phyloP scores from a whole-genome alignment of 1,140 invertebrate genomes.

The Listronotus bonariensis region DNA sequence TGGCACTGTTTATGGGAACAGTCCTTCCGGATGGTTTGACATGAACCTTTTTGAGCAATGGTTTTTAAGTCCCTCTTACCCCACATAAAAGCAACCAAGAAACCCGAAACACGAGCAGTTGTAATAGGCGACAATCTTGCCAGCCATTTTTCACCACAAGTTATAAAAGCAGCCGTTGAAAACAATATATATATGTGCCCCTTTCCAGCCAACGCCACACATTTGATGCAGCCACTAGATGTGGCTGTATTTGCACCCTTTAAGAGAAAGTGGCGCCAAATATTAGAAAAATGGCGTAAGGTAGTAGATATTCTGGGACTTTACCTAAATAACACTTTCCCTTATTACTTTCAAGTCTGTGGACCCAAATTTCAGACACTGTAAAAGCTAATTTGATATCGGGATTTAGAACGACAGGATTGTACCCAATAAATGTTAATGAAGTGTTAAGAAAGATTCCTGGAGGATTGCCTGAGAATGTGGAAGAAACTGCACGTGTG shows the following conservation, averaged over 20 bases:
- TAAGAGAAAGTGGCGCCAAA: too few relatives aligned
- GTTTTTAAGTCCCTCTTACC: background rate
- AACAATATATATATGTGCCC: conserved; percentile 5
- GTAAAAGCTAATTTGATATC: background rate
- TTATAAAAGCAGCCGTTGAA: conserved; percentile 15
- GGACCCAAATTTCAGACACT: conserved; percentile 4
- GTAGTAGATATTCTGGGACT: too few relatives aligned
- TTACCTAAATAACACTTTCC: conserved; percentile 5
- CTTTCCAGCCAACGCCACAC: too few relatives aligned
- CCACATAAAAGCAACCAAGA: background rate
- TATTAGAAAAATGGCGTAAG: too few relatives aligned
- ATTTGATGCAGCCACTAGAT: too few relatives aligned
- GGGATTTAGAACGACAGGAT: background rate
- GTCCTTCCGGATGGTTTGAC: conserved; percentile 16
- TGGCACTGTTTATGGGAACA: conserved; percentile 19
- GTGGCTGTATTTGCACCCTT: too few relatives aligned
- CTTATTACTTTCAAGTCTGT: conserved; percentile 1
- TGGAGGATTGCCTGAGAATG: conserved; percentile 1
- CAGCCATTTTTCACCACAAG: conserved; percentile 7
- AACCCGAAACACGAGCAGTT: conserved; percentile 8
- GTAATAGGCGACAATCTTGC: conserved; percentile 3
- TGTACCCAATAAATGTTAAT: background rate
- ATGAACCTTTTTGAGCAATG: background rate
- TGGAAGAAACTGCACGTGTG: conserved; percentile 11
- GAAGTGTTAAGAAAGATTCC: conserved; percentile 20